A percentile compares a stretch with the other conserved stretches of the same genome.
Evolutionary conservation across 2,888 invertebrate species (phyloP).

Genomic region (Furcula furcula): DNA sequence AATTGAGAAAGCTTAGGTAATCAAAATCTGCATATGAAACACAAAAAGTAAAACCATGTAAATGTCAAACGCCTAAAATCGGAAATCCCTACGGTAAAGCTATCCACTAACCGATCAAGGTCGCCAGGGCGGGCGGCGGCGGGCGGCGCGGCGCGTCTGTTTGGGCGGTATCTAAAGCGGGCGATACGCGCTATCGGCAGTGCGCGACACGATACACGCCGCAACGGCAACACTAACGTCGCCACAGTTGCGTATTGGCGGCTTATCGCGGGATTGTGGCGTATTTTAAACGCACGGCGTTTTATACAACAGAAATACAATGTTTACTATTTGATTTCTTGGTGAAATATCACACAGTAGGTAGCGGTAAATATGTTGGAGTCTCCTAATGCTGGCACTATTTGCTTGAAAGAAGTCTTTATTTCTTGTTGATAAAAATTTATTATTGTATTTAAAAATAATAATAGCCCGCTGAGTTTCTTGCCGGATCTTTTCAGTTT

Average conservation of each 20-base stretch:
- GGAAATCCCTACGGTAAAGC: background rate
- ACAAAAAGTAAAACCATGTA: too few species aligned
- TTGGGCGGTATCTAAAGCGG: conserved; percentile 12
- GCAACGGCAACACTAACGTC: background rate
- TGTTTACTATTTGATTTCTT: too few species aligned
- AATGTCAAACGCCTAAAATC: background rate
- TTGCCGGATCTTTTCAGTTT: too few species aligned
- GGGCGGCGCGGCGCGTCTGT: too few species aligned
- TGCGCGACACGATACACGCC: background rate
- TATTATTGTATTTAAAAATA: too few species aligned
- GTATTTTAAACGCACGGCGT: background rate
- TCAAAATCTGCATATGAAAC: too few species aligned
- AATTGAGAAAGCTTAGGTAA: too few species aligned
- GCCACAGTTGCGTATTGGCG: background rate
- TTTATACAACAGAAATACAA: background rate
- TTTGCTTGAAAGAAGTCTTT: too few species aligned
- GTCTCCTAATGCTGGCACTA: too few species aligned
- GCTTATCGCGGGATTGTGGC: background rate
- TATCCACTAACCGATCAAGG: background rate
- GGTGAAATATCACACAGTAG: background rate
- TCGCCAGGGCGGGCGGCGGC: background rate
- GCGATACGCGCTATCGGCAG: conserved; percentile 4
- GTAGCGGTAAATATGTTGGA: too few species aligned
- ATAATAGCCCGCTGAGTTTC: too few species aligned
- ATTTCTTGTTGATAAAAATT: too few species aligned